Percentiles rank a stretch among this genome's conserved stretches.
phyloP scores from a whole-genome alignment of 2,888 invertebrate species.

The Chydorus sphaericus region DNA sequence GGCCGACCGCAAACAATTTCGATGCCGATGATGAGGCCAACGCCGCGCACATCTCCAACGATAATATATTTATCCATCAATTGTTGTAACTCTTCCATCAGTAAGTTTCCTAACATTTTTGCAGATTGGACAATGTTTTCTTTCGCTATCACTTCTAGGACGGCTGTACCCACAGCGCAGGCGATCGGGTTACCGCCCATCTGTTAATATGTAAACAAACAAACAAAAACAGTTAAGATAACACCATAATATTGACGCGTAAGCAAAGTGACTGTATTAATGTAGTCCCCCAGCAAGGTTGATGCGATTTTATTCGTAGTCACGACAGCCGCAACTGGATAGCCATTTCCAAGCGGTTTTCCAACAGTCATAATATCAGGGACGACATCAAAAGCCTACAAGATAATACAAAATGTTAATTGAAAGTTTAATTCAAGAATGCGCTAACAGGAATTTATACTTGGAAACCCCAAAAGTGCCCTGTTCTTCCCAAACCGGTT shows the following conservation, averaged over 20 bases:
- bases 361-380: constrained; percentile 38
- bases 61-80: constrained; percentile 24
- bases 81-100: constrained; percentile 31
- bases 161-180: constrained; percentile 38
- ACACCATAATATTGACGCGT: too few species aligned
- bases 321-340: constrained; percentile 41
- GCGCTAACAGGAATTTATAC: constrained; percentile 3
- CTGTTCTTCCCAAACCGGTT: constrained; percentile 40
- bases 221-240: too few species aligned
- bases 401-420: constrained; percentile 8
- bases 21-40: constrained; percentile 42
- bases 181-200: constrained; percentile 42
- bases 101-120: constrained; percentile 34
- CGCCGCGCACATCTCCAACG: constrained; percentile 41
- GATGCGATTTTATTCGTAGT: constrained; percentile 38
- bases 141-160: constrained; percentile 36
- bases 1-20: constrained; percentile 35
- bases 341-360: constrained; percentile 35
- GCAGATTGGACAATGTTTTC: constrained; percentile 32
- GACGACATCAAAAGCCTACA: constrained; percentile 32
- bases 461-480: constrained; percentile 41
- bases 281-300: constrained; percentile 27
- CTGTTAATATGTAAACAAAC: constrained; percentile 14
- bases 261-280: neutral
- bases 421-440: neutral